These are phyloP conservation scores for Oophaga sylvatica DNA, from an alignment of 2,797 vertebrate genomes.

Conservation along the genomic window DNA sequence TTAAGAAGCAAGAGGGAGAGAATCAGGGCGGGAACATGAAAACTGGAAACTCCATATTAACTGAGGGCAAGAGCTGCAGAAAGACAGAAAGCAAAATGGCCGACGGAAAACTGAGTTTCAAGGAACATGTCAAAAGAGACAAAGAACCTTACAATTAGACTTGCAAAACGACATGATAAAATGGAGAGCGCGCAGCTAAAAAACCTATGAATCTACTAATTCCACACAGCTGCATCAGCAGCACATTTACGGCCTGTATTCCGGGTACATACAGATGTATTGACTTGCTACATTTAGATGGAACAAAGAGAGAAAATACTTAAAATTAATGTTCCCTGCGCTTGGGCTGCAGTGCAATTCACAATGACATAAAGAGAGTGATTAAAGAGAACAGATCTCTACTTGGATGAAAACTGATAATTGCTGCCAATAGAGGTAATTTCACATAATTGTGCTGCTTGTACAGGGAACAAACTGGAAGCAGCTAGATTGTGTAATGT, in stretches of 20 bases:
- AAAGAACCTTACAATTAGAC: not conserved
- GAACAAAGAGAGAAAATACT: conserved; percentile 18
- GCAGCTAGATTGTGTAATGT: conserved; percentile 11
- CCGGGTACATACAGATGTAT: conserved; percentile 1
- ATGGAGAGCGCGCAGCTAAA: not conserved
- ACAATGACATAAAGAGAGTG: conserved; percentile 27
- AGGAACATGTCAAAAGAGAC: too few relatives aligned
- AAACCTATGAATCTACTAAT: conserved; percentile 1
- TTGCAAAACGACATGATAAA: not conserved
- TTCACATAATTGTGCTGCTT: not conserved
- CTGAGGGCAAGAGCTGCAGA: too few relatives aligned
- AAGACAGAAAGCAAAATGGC: too few relatives aligned
- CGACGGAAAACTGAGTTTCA: too few relatives aligned
- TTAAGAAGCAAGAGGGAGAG: too few relatives aligned
- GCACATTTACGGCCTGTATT: not conserved
- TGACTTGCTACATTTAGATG: not conserved
- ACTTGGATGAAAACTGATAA: conserved; percentile 10
- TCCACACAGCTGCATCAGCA: not conserved
- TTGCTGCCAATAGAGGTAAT: conserved; percentile 19
- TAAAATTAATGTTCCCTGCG: conserved; percentile 16
- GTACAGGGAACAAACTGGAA: not conserved
- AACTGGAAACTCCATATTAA: too few relatives aligned
- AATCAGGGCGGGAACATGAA: too few relatives aligned
- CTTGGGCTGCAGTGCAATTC: conserved; percentile 8
- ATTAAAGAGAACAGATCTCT: conserved; percentile 25